Percentiles rank a stretch among this genome's conserved stretches.
Conservation (phyloP, 2,113 vertebrate genomes). For the Aspiorhynchus laticeps region DNA sequence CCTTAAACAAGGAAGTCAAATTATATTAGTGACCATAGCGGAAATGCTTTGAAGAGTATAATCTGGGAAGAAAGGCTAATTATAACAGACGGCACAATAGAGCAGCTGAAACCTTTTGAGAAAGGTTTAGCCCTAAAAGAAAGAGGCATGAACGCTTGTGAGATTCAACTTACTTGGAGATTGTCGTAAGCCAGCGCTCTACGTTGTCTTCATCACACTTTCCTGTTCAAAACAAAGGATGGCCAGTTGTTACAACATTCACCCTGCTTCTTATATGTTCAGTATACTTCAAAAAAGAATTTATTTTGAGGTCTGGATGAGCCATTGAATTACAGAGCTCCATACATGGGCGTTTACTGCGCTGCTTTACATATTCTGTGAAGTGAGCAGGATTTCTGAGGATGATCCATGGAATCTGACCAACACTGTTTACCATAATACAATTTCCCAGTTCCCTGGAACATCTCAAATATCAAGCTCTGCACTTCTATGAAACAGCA, state of each 20-base stretch:
- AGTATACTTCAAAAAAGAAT: not conserved
- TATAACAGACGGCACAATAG: not conserved
- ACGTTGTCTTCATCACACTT: conserved; percentile 42
- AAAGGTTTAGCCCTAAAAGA: not conserved
- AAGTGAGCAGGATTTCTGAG: not conserved
- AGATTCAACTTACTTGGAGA: conserved; percentile 51
- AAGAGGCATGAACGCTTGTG: not conserved
- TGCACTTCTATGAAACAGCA: not conserved
- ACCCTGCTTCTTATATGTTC: not conserved
- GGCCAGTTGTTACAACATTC: not conserved
- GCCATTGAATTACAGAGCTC: not conserved
- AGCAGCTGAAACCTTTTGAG: not conserved
- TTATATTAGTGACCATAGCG: not conserved
- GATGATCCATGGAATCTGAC: not conserved
- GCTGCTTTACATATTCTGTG: conserved; percentile 5
- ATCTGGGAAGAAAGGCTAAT: not conserved
- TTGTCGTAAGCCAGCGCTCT: conserved; percentile 56
- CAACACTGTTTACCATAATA: not conserved
- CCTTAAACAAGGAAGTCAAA: conserved; percentile 54
- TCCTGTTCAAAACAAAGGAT: conserved; percentile 52
- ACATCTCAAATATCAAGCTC: not conserved
- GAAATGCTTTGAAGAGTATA: not conserved
- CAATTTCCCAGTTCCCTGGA: not conserved
- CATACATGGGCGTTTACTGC: not conserved
- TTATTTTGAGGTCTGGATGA: conserved; percentile 7